Conservation (phyloP, 2,113 vertebrate genomes). For the Aegithalos caudatus region DNA sequence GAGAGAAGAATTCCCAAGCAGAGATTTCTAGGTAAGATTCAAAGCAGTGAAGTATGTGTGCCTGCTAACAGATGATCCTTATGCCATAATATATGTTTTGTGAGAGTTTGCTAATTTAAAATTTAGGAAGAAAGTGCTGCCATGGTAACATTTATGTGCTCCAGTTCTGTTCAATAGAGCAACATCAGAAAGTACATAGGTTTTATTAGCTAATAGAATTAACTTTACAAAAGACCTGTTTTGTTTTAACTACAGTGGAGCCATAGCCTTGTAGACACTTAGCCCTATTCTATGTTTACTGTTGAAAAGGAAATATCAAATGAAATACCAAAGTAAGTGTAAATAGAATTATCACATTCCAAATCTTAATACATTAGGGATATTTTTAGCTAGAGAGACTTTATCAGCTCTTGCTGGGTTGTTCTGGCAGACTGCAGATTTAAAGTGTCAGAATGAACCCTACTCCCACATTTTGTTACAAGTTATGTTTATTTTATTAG, state of each 20-base stretch:
- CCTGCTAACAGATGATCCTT: neutral
- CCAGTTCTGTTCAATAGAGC: neutral
- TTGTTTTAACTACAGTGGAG: neutral
- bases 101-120: neutral
- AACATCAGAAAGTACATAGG: neutral
- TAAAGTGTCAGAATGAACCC: neutral
- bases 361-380: neutral
- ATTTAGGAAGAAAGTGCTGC: neutral
- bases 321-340: neutral
- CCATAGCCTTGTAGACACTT: neutral
- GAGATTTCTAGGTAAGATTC: conserved; percentile 91
- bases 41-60: neutral
- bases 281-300: neutral
- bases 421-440: neutral
- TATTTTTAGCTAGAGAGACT: neutral
- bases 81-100: neutral
- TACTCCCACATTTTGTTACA: neutral
- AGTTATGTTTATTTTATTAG: neutral
- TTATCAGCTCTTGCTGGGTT: neutral
- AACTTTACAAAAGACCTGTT: neutral
- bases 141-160: neutral
- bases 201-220: neutral
- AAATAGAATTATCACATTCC: neutral
- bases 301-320: neutral
- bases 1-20: conserved; percentile 94